Evolutionary conservation across 2,797 vertebrate species (phyloP).

Genomic region (Erpetoichthys calabaricus): DNA sequence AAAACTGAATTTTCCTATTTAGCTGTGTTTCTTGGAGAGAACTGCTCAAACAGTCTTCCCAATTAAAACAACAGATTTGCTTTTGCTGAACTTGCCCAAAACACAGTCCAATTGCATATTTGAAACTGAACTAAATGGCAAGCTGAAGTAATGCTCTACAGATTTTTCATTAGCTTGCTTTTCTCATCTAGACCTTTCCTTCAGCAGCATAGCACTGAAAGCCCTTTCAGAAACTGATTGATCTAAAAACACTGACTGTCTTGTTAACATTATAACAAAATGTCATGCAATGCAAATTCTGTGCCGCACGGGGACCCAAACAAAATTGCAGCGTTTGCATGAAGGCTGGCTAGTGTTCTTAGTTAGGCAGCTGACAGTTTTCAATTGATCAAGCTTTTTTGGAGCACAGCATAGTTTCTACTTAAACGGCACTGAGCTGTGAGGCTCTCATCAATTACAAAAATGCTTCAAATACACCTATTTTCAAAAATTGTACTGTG

Average conservation of each 20-base stretch:
- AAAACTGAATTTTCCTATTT: too few species aligned
- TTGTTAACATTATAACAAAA: conserved; percentile 39
- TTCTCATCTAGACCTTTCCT: conserved; percentile 3
- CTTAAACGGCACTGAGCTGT: too few species aligned
- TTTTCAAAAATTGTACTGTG: too few species aligned
- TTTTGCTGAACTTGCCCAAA: too few species aligned
- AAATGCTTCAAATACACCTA: too few species aligned
- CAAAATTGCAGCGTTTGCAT: conserved; percentile 30
- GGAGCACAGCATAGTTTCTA: conserved; percentile 11
- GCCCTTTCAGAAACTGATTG: conserved; percentile 25
- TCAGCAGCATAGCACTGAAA: conserved; percentile 13
- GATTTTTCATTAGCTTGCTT: neutral
- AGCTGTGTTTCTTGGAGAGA: too few species aligned
- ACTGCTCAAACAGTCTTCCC: too few species aligned
- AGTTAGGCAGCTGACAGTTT: conserved; percentile 31
- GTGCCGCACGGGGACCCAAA: conserved; percentile 30
- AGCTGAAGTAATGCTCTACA: too few species aligned
- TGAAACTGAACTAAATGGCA: too few species aligned
- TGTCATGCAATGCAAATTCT: conserved; percentile 48
- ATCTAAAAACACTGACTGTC: conserved; percentile 34
- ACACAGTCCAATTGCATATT: too few species aligned
- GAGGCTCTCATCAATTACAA: too few species aligned
- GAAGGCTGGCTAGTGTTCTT: conserved; percentile 22
- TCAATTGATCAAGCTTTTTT: conserved; percentile 31
- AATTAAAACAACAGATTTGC: too few species aligned